A percentile compares a stretch with the other conserved stretches of the same genome.
phyloP scores from a whole-genome alignment of 2,888 invertebrate species.

The Acrobasis consociella region DNA sequence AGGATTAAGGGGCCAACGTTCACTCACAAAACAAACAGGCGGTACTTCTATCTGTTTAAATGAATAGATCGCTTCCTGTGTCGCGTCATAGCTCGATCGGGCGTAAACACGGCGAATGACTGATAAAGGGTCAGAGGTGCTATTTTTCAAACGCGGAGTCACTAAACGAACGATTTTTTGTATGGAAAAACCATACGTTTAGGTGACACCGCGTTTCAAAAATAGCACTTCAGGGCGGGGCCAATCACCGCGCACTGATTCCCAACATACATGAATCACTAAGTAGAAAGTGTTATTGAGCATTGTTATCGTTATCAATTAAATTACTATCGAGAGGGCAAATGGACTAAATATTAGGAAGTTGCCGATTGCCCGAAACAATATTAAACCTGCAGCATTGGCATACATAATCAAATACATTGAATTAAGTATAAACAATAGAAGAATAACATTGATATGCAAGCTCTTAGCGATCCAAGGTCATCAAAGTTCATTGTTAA shows the following conservation, averaged over 20 bases:
- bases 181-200: no score
- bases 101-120: constrained; percentile 48
- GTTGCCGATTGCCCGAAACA: neutral
- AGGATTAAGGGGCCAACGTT: constrained; percentile 36
- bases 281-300: constrained; percentile 29
- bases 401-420: constrained; percentile 9
- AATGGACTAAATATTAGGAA: constrained; percentile 8
- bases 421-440: constrained; percentile 14
- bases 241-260: constrained; percentile 39
- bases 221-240: constrained; percentile 49
- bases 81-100: constrained; percentile 40
- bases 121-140: no score
- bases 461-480: neutral
- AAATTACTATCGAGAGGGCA: neutral
- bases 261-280: constrained; percentile 45
- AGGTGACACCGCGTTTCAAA: no score
- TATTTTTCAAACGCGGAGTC: no score
- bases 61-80: constrained; percentile 53
- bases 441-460: neutral
- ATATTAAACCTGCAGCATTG: constrained; percentile 6
- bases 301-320: constrained; percentile 17
- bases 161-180: no score
- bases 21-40: constrained; percentile 42
- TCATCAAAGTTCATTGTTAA: neutral
- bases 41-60: constrained; percentile 41